A percentile compares a stretch with the other conserved stretches of the same genome.
Conservation (phyloP, 2,797 vertebrate species). For the Periophthalmus magnuspinnatus region DNA sequence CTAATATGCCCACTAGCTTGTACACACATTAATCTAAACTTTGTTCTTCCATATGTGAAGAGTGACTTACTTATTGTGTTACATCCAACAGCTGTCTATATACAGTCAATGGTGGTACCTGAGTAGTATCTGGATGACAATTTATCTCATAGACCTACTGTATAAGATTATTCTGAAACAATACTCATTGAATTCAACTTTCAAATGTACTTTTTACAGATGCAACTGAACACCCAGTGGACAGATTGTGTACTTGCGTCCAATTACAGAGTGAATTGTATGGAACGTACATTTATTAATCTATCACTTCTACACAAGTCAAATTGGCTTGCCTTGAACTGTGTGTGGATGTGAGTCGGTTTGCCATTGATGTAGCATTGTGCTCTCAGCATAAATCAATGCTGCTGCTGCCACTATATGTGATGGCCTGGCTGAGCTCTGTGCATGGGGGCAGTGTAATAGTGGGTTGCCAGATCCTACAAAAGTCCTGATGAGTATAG, state of each 20-base stretch:
- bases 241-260: slow-evolving; percentile 8
- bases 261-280: slow-evolving; percentile 15
- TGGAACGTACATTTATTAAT: slow-evolving; percentile 14
- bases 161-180: background rate
- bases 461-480: slow-evolving; percentile 56
- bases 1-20: no score
- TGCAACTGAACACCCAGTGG: background rate
- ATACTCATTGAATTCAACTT: background rate
- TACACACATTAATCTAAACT: no score
- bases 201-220: background rate
- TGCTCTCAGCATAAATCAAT: slow-evolving; percentile 66
- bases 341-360: slow-evolving; percentile 27
- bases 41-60: no score
- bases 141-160: no score
- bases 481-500: slow-evolving; percentile 50
- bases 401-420: slow-evolving; percentile 35
- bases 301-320: slow-evolving; percentile 13
- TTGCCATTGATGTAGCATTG: slow-evolving; percentile 55
- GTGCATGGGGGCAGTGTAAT: slow-evolving; percentile 53
- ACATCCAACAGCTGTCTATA: no score
- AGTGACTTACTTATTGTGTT: no score
- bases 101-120: no score
- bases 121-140: no score
- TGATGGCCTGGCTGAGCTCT: slow-evolving; percentile 42
- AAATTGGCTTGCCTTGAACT: slow-evolving; percentile 22